Percentiles rank a stretch among this genome's conserved stretches.
Conservation (phyloP, 2,113 vertebrate species). For the Elachura formosa region DNA sequence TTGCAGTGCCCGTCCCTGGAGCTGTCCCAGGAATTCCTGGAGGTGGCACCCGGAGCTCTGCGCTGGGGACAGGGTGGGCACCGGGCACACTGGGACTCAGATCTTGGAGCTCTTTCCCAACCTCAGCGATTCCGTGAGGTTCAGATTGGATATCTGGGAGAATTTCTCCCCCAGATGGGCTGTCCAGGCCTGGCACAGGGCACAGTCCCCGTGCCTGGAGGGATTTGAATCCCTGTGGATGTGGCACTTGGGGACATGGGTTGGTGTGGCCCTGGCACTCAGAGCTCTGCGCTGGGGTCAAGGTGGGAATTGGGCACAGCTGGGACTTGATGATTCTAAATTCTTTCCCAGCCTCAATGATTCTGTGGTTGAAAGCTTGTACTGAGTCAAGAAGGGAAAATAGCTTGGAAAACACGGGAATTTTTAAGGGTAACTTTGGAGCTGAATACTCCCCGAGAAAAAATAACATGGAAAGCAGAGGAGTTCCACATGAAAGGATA, state of each 20-base stretch:
- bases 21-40: background rate
- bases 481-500: background rate
- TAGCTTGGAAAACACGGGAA: too few species aligned
- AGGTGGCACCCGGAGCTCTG: too few species aligned
- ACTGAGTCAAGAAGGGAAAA: background rate
- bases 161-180: accelerated
- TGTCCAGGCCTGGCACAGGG: background rate
- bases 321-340: background rate
- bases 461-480: background rate
- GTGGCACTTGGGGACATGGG: background rate
- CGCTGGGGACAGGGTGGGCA: background rate
- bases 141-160: background rate
- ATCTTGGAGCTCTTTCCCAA: accelerated
- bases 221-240: background rate
- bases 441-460: background rate
- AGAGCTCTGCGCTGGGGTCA: background rate
- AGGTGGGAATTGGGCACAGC: background rate
- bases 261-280: background rate
- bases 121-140: background rate
- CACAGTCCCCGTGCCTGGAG: background rate
- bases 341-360: accelerated
- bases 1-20: background rate
- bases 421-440: background rate
- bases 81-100: background rate
- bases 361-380: accelerated